A percentile compares a stretch with the other conserved stretches of the same genome.
Evolutionary conservation across 2,797 vertebrate species (phyloP).

Genomic region (Rachycentron canadum): DNA sequence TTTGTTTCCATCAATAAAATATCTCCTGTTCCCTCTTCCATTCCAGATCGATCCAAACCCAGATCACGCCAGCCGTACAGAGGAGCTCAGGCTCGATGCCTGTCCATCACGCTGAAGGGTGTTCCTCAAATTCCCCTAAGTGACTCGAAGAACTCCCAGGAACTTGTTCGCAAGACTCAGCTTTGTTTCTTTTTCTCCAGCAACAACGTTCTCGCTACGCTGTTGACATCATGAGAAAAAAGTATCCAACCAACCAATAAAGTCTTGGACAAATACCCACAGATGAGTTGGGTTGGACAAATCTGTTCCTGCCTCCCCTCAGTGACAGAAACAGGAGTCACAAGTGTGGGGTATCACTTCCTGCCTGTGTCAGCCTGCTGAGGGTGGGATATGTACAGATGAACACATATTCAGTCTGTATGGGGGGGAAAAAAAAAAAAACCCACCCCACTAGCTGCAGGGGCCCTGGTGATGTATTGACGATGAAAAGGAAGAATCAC

Average conservation of each 20-base stretch:
- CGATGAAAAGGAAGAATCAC: constrained; percentile 79
- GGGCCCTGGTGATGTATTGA: constrained; percentile 78
- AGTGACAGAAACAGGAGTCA: constrained; percentile 70
- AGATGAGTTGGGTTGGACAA: constrained; percentile 64
- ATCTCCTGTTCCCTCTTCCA: neutral
- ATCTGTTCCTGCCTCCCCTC: constrained; percentile 66
- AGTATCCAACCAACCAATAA: constrained; percentile 71
- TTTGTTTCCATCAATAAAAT: constrained; percentile 31
- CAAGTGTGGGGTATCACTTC: constrained; percentile 79
- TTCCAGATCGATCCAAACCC: constrained; percentile 96
- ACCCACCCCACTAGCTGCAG: constrained; percentile 47
- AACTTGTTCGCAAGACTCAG: constrained; percentile 68
- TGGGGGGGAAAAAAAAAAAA: constrained; percentile 24
- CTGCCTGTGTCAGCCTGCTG: constrained; percentile 78
- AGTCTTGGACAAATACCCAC: constrained; percentile 61
- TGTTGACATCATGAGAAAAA: constrained; percentile 85
- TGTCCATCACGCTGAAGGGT: constrained; percentile 94
- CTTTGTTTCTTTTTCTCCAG: constrained; percentile 79
- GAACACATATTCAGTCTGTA: constrained; percentile 84
- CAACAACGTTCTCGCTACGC: constrained; percentile 63
- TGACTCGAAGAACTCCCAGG: constrained; percentile 67
- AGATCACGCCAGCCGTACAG: constrained; percentile 87
- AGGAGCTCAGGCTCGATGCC: constrained; percentile 89
- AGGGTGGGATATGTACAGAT: constrained; percentile 79
- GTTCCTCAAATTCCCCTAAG: constrained; percentile 49